Base-by-base conservation (phyloP, 2,888 invertebrate species). In the Geophilus truncorum region DNA sequence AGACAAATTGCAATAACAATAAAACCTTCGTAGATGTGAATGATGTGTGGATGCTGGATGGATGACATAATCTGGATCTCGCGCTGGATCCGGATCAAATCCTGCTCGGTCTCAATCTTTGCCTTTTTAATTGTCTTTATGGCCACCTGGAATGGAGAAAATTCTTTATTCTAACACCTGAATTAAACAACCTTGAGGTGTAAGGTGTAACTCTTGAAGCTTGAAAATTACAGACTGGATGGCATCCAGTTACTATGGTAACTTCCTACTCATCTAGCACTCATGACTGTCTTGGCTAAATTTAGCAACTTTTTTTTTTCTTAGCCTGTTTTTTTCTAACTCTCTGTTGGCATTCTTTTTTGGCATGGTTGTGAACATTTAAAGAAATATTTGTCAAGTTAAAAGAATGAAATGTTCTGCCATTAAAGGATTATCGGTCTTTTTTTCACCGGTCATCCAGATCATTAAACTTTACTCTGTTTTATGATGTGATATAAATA, bases 21-120 rank as follows among this genome's bases (percentile, higher is more conserved):
- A n/a, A n/a, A n/a, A 97, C 98, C 98, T 94, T 99, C 99, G 89
- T 97, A 97, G 86, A 99, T 98, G 89, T 98, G 97, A 88, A 99
- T 97, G 88, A 99, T 98, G 88, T 99, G 97, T 7, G 98, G 98
- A 90, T 99, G 99, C 85, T 95, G 93, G 78, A 98, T 95, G 77
- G 96, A 97, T 81, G 97, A 97, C 98, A 99, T 98, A 85, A 99
- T 98, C 88, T 98, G 96, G 86, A 99, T 98, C 89, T 99, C 98
- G 83, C 98, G 90, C 84, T 98, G 90, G 87, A 99, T 98, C 86
- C 98, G 91, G 83, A 97, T 92, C 84, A 99, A 90, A 90, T 99
- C 99, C 45, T 97, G 97, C 86, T 98, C 97, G 77, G 95, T 95
- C 89, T 96, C 96, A 85, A 97, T 96, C 90, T 97, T 97, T 86